These are phyloP conservation scores for Lepisosteus oculatus DNA, from an alignment of 2,113 vertebrate genomes.

Conservation along the genomic window DNA sequence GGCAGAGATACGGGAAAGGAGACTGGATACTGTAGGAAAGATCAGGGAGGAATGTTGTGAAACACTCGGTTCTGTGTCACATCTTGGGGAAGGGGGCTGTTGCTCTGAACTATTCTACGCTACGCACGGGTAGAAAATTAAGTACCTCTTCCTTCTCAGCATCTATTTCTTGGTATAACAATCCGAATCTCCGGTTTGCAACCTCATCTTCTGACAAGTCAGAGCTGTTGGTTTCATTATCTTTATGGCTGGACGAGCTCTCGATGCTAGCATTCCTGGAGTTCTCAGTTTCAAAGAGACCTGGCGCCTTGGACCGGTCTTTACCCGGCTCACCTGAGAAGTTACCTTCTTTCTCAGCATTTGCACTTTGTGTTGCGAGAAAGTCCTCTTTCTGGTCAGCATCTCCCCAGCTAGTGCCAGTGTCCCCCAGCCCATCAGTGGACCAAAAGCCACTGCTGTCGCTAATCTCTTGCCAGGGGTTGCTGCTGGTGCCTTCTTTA, in stretches of 20 bases:
- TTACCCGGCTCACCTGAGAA: constrained; percentile 31
- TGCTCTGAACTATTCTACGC: constrained; percentile 69
- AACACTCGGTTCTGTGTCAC: constrained; percentile 54
- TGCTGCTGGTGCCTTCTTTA: constrained; percentile 41
- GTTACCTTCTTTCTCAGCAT: constrained; percentile 31
- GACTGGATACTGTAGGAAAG: constrained; percentile 28
- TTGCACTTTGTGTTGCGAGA: constrained; percentile 31
- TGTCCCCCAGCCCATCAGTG: constrained; percentile 46
- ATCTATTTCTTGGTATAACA: constrained; percentile 90
- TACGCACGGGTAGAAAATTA: constrained; percentile 61
- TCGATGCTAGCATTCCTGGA: constrained; percentile 60
- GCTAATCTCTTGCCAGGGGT: constrained; percentile 55
- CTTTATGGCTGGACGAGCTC: constrained; percentile 69
- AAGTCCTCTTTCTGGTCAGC: constrained; percentile 41
- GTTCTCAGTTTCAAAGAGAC: constrained; percentile 49
- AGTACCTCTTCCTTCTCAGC: constrained; percentile 91
- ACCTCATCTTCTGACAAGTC: constrained; percentile 96
- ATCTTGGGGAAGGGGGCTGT: constrained; percentile 54
- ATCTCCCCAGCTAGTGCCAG: constrained; percentile 43
- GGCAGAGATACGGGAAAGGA: constrained; percentile 33
- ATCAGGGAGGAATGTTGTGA: constrained; percentile 29
- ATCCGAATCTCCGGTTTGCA: constrained; percentile 90
- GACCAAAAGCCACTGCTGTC: constrained; percentile 49
- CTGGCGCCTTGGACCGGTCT: constrained; percentile 45
- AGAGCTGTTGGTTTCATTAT: constrained; percentile 82